Percentiles rank a stretch among this genome's conserved stretches.
Evolutionary conservation across 2,113 vertebrate species (phyloP).

Genomic region (Chaetura pelagica): DNA sequence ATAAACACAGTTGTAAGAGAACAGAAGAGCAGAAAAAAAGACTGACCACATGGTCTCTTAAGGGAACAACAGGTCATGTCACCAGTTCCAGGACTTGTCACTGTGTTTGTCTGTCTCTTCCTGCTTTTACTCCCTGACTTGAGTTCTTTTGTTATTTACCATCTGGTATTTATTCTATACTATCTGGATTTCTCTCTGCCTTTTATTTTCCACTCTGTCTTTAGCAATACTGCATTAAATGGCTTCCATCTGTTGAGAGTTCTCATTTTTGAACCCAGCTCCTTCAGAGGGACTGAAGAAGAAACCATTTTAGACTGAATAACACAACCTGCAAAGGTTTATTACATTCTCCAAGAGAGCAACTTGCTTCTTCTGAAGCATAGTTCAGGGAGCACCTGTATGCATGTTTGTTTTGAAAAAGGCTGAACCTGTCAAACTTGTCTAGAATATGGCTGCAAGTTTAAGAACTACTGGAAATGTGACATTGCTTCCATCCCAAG

Average conservation of each 20-base stretch:
- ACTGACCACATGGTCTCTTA: neutral
- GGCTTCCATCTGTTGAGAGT: neutral
- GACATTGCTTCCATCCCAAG: neutral
- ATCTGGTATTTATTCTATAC: neutral
- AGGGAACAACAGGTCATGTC: neutral
- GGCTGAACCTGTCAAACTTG: neutral
- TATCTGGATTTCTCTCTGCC: neutral
- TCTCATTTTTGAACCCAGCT: neutral
- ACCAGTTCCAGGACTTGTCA: neutral
- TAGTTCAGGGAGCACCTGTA: neutral
- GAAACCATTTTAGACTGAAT: neutral
- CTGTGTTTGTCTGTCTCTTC: neutral
- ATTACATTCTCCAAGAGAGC: neutral
- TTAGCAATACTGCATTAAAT: neutral
- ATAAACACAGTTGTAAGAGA: constrained; percentile 24
- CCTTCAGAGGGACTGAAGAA: neutral
- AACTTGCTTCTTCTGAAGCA: neutral
- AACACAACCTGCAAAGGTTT: neutral
- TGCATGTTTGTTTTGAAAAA: neutral
- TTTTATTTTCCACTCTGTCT: neutral
- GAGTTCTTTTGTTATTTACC: neutral
- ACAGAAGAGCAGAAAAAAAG: neutral
- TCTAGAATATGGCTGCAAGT: neutral
- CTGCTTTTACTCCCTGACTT: neutral
- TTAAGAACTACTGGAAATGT: neutral